Evolutionary conservation across 2,888 invertebrate species (phyloP).

Genomic region (Ptilodon capucinus): DNA sequence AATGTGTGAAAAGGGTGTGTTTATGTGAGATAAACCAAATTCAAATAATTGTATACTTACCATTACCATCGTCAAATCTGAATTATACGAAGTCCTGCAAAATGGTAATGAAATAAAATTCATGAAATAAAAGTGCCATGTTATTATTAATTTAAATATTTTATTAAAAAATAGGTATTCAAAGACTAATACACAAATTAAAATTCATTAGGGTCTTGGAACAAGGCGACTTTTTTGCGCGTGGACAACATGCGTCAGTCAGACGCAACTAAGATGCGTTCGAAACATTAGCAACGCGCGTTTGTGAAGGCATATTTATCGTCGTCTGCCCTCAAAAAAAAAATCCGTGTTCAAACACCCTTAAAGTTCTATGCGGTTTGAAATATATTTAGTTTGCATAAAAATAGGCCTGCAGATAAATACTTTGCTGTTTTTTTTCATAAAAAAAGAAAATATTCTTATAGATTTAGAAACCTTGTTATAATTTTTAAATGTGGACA

Average conservation of each 20-base stretch:
- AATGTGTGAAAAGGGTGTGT: slow-evolving; percentile 16
- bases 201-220: too few species aligned
- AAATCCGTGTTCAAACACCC: slow-evolving; percentile 51
- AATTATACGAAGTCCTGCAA: too few species aligned
- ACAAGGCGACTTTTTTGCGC: too few species aligned
- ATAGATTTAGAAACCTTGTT: slow-evolving; percentile 13
- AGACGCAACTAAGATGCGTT: too few species aligned
- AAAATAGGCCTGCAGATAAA: slow-evolving; percentile 44
- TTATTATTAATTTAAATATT: slow-evolving; percentile 65
- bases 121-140: slow-evolving; percentile 6
- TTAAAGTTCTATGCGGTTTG: slow-evolving; percentile 34
- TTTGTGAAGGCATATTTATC: too few species aligned
- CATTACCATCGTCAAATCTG: too few species aligned
- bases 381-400: slow-evolving; percentile 35
- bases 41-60: too few species aligned
- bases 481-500: not conserved
- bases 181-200: slow-evolving; percentile 76
- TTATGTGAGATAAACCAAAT: too few species aligned
- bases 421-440: slow-evolving; percentile 8
- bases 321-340: too few species aligned
- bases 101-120: too few species aligned
- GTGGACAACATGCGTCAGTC: too few species aligned
- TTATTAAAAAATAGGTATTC: slow-evolving; percentile 78
- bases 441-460: slow-evolving; percentile 4
- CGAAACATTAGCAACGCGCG: too few species aligned